A percentile compares a stretch with the other conserved stretches of the same genome.
These are phyloP conservation scores for Toxotes jaculatrix DNA, from an alignment of 2,113 vertebrate genomes.

Conservation along the genomic window DNA sequence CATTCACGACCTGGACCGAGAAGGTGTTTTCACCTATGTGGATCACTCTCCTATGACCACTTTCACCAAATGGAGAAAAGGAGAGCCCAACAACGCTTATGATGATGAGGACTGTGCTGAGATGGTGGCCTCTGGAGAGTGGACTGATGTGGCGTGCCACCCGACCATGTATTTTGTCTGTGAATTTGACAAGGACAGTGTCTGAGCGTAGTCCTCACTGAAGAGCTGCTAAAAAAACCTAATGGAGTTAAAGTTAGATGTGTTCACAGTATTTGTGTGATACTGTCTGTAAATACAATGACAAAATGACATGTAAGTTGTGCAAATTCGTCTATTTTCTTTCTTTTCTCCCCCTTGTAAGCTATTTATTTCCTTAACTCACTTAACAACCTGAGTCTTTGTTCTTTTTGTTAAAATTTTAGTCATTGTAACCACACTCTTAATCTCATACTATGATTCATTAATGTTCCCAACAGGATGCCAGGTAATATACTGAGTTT, in stretches of 20 bases:
- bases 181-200: conserved; percentile 94
- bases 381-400: conserved; percentile 2
- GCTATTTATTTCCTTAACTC: conserved; percentile 59
- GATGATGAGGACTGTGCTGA: conserved; percentile 97
- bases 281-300: conserved; percentile 47
- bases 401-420: conserved; percentile 9
- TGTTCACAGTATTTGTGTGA: background rate
- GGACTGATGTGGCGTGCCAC: conserved; percentile 96
- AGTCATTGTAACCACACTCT: conserved; percentile 6
- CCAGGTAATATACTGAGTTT: conserved; percentile 28
- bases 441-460: conserved; percentile 27
- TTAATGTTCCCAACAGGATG: conserved; percentile 23
- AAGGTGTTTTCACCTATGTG: conserved; percentile 92
- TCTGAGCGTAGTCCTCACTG: conserved; percentile 76
- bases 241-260: background rate
- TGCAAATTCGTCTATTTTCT: conserved; percentile 31
- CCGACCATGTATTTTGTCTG: conserved; percentile 97
- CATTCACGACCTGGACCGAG: conserved; percentile 92
- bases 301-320: conserved; percentile 39
- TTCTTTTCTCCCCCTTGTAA: background rate
- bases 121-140: conserved; percentile 94
- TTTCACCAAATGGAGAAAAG: conserved; percentile 95
- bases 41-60: conserved; percentile 94
- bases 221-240: background rate
- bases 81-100: conserved; percentile 96